Evolutionary conservation across 2,113 vertebrate species (phyloP), one percentile per base, ranked within the genome.

Genomic region (Cebidichthys violaceus): DNA sequence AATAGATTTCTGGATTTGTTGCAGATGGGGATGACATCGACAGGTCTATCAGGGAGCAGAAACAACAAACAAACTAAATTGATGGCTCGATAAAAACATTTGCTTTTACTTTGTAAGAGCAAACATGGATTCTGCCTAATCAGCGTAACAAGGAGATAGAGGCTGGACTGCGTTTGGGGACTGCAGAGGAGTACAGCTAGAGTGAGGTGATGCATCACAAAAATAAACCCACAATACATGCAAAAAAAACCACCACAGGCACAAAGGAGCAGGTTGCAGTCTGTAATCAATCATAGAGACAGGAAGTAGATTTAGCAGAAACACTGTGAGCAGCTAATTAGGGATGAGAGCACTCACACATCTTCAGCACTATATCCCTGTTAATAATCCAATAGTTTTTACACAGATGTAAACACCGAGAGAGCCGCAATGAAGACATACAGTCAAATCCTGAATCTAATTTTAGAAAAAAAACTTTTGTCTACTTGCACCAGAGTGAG

Each of bases 231-330:
- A 67, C 80, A 35, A 68, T 31, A 70, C 50, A 80, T 74, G 83
- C 77, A 88, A 79, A 84, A 88, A 74, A 84, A 20, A 33, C 2
- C 4, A 33, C 55, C 59, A 52, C 8, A 41, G 35, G 18, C 0
- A 27, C 39, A 73, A 41, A 77, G 35, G 61, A 79, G 79, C 73
- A 54, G 39, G 45, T 62, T 39, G 70, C 72, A 37, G 35, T 50
- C 61, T 74, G 59, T 83, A 88, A 93, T 93, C 80, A 79, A 84
- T 93, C 91, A 91, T n/a, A 20, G 60, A 80, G 89, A 92, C 89
- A 80, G 77, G 57, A 77, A 86, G 84, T 81, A 75, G 75, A 89
- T 85, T 84, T 73, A 84, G 79, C 79, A 86, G 74, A 84, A 82
- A 82, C 71, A 70, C 52, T 27, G 50, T 22, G 69, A 47, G 81